Conservation (phyloP, 1,140 invertebrate species). For the Eubasilissa regina region DNA sequence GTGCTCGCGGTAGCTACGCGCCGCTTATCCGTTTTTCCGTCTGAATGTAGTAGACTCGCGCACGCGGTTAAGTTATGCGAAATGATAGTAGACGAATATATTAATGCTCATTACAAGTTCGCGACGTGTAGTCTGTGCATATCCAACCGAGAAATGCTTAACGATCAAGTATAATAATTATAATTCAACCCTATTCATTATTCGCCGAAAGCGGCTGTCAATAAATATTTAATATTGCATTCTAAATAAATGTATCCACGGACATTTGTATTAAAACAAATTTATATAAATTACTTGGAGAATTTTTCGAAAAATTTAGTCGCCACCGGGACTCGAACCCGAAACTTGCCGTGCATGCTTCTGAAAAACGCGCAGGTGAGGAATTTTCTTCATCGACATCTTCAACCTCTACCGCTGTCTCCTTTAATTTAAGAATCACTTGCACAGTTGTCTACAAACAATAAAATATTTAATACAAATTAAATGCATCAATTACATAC, state of each 20-base stretch:
- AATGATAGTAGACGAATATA: constrained; percentile 10
- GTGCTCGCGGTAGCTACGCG: background rate
- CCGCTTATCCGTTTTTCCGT: background rate
- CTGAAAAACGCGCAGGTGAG: too few relatives aligned
- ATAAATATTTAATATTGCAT: background rate
- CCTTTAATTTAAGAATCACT: too few relatives aligned
- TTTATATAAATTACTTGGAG: background rate
- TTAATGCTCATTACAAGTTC: background rate
- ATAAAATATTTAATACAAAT: too few relatives aligned
- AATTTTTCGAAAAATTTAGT: background rate
- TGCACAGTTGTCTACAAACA: too few relatives aligned
- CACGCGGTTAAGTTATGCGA: background rate
- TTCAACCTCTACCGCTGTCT: too few relatives aligned
- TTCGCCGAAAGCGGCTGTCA: background rate
- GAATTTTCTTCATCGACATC: too few relatives aligned
- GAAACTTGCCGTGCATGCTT: background rate
- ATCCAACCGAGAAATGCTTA: too few relatives aligned
- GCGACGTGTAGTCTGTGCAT: background rate
- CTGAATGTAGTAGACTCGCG: background rate
- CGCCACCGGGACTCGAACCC: background rate
- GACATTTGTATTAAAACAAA: background rate
- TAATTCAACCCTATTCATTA: background rate
- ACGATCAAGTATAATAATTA: too few relatives aligned
- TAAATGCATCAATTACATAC: too few relatives aligned
- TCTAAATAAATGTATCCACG: too few relatives aligned